Base-by-base conservation (phyloP, 2,797 vertebrate genomes). In the Sebastolobus alascanus region DNA sequence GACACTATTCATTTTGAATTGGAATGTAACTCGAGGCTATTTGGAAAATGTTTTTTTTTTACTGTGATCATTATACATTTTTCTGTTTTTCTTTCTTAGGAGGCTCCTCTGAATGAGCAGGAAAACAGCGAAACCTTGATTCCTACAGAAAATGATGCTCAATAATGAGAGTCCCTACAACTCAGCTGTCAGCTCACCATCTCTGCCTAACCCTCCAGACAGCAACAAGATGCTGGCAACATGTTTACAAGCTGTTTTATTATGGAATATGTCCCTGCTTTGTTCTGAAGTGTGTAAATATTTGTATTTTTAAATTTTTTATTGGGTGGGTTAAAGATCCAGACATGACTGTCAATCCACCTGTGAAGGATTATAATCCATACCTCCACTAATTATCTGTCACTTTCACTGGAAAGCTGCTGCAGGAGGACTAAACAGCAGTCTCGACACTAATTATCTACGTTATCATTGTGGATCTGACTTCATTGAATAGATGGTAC, bases 171-270 rank as follows among this genome's bases (percentile, higher is more conserved):
- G 4, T 55, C 50, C 31, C 58, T 33, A 5, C 66, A 12, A 22
- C 37, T 83, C 76, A 14, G 29, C 63, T 43, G 12, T 59, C 81
- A 40, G 63, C 58, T 75, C 71, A 55, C 66, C 54, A 61, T 56
- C 35, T 66, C 27, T 31, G 70, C 61, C 63, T 75, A 10, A 75
- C 12, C 52, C 70, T 63, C 63, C 2, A 64, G 8, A 75, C 68
- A 68, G 75, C 70, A 54, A 9, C 4, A 5, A 83, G 18, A 79
- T 25, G 11, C 66, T 82, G 73, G 60, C 22, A 52, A 87, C 74
- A 83, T 72, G 83, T 92, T 93, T 92, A 90, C 86, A 89, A 58
- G 46, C 60, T 38, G n/a, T 74, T 73, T 88, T 61, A 73, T 75
- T 68, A 64, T n/a, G 11, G 52, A 75, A 65, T 35, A 13, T 31